A percentile compares a stretch with the other conserved stretches of the same genome.
phyloP scores from a whole-genome alignment of 2,797 vertebrate species.

The Phataginus tetradactyla region DNA sequence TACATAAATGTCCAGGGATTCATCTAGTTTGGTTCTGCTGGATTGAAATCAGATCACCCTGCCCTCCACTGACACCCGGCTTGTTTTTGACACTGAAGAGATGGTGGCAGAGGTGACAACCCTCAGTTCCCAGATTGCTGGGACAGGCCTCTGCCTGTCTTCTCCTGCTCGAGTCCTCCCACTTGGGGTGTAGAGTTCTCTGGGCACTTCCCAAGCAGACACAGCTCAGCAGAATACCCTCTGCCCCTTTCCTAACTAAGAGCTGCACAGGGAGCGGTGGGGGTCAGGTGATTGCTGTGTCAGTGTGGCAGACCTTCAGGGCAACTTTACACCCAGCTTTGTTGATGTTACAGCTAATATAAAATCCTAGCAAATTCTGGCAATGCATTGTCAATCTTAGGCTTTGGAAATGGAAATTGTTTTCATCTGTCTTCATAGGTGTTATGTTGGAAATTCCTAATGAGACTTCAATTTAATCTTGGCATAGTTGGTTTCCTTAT shows the following conservation, averaged over 20 bases:
- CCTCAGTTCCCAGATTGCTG: background rate
- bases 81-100: background rate
- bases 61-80: background rate
- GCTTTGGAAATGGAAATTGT: background rate
- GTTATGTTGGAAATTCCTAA: background rate
- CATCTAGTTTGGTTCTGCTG: background rate
- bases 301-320: background rate
- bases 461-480: background rate
- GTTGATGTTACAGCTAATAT: background rate
- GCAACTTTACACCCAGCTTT: background rate
- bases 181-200: background rate
- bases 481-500: background rate
- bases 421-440: background rate
- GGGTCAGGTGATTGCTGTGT: background rate
- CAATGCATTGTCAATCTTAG: background rate
- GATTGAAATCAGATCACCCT: background rate
- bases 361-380: background rate
- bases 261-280: fast-evolving
- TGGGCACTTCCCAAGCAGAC: background rate
- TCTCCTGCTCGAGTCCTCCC: background rate
- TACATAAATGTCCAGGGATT: background rate
- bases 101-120: background rate
- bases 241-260: background rate
- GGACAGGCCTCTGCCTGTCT: background rate
- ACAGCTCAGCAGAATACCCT: background rate